Evolutionary conservation across 2,888 invertebrate species (phyloP).

Genomic region (Panopea generosa): DNA sequence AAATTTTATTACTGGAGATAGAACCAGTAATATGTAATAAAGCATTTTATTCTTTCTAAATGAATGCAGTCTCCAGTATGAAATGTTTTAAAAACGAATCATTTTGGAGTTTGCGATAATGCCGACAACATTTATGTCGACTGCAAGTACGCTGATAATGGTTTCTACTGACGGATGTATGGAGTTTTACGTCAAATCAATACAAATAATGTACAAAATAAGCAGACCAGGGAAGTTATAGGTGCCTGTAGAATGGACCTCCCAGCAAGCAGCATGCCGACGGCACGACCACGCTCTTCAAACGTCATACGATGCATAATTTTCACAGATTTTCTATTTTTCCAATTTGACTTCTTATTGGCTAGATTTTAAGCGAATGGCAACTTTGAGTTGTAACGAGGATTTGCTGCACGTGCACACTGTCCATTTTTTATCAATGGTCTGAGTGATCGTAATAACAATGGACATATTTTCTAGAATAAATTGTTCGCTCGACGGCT

Average conservation of each 20-base stretch:
- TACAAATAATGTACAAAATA: slow-evolving; percentile 3
- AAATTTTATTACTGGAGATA: slow-evolving; percentile 3
- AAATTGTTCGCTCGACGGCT: slow-evolving; percentile 3
- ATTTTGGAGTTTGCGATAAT: slow-evolving; percentile 2
- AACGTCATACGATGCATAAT: slow-evolving; percentile 1
- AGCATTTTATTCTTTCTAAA: slow-evolving; percentile 3
- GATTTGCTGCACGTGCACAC: slow-evolving; percentile 1
- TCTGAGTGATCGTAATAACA: slow-evolving; percentile 3
- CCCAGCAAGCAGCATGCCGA: no score
- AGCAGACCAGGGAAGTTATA: slow-evolving; percentile 2
- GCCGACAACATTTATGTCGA: slow-evolving; percentile 1
- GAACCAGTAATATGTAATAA: slow-evolving; percentile 1
- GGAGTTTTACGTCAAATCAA: slow-evolving; percentile 3
- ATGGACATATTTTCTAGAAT: slow-evolving; percentile 1
- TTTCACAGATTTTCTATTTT: slow-evolving; percentile 1
- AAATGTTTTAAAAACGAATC: slow-evolving; percentile 3
- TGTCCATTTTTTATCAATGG: slow-evolving; percentile 3
- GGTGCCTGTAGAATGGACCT: no score
- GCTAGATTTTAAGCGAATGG: slow-evolving; percentile 3
- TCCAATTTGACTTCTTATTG: slow-evolving; percentile 1
- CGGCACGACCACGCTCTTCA: no score
- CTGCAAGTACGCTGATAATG: no score
- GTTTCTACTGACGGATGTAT: no score
- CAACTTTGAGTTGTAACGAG: no score
- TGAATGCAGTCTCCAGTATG: slow-evolving; percentile 3